phyloP scores from a whole-genome alignment of 2,797 vertebrate genomes.

The Silurus lanzhouensis region DNA sequence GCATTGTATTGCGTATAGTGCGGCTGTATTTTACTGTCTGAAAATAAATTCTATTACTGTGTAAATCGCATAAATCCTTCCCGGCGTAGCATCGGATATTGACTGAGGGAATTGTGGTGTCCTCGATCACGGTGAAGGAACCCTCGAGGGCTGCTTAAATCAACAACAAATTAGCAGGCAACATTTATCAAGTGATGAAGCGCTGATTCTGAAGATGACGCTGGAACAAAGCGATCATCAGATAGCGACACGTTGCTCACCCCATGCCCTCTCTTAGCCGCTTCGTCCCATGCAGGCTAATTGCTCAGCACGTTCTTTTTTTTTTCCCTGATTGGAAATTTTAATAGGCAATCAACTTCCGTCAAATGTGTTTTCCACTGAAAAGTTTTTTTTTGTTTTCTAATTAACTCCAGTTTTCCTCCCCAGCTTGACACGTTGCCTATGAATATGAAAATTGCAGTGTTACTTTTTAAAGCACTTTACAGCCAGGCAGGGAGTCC shows the following conservation, averaged over 20 bases:
- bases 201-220: conserved; percentile 41
- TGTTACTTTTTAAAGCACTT: conserved; percentile 34
- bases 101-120: conserved; percentile 7
- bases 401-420: conserved; percentile 54
- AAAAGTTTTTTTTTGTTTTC: conserved; percentile 48
- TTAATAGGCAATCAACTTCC: conserved; percentile 55
- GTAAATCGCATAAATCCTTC: conserved; percentile 36
- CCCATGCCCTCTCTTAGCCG: conserved; percentile 54
- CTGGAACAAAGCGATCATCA: conserved; percentile 50
- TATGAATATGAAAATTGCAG: conserved; percentile 49
- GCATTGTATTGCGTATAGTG: conserved; percentile 8
- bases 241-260: conserved; percentile 50
- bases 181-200: conserved; percentile 49
- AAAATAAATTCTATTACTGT: conserved; percentile 32
- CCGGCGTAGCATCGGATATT: background rate
- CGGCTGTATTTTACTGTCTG: conserved; percentile 4
- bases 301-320: conserved; percentile 49
- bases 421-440: conserved; percentile 41
- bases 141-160: conserved; percentile 52
- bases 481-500: conserved; percentile 29
- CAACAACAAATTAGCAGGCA: conserved; percentile 53
- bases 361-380: conserved; percentile 49
- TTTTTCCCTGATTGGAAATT: conserved; percentile 50
- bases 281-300: conserved; percentile 57
- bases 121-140: conserved; percentile 32